Evolutionary conservation across 1,140 invertebrate species (phyloP), one percentile per base, ranked within the genome.

Genomic region (Polypedilum vanderplanki): DNA sequence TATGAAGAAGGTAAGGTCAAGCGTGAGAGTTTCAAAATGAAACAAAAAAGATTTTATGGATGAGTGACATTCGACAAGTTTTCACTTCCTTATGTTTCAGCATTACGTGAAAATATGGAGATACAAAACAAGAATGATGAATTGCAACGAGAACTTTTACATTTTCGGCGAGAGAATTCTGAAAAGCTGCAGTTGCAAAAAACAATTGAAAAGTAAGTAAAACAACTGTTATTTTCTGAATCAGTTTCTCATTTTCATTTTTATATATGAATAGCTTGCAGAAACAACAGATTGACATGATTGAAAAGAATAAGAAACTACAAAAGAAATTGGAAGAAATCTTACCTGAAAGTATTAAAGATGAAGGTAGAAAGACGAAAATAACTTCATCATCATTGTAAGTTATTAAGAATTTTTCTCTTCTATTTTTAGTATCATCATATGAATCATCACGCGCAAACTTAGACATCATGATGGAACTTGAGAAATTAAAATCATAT

Each of bases 221-320:
- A 46, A 46, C 46, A 57, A 57, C n/a, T 57, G 10, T 15, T 57
- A 17, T 17, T 57, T 57, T 57, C 8, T 57, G 8, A 57, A 57
- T 57, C n/a, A 70, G 3, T 70, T 67, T n/a, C 17, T 17, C 7
- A 8, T 20, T 20, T 7, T 20, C 65, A 18, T 22, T 22, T 9
- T 70, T 70, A n/a, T 70, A 20, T 70, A 9, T 12, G 12, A 1
- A 70, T 70, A 70, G 65, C 17, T 70, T 70, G 20, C 65, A 80
- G 74, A 81, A 79, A 17, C 78, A 77, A 7, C 80, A 81, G 74
- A 80, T 78, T 74, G 79, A 79, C 33, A 76, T 80, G 40, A 77
- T 80, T 74, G 41, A 76, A 1, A 79, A 80, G 73, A 79, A 82
- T 41, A 77, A 77, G 7, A 81, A 81, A 70, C 75, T 82, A 4